Evolutionary conservation across 1,140 invertebrate species (phyloP).

Genomic region (Schmidtea mediterranea): DNA sequence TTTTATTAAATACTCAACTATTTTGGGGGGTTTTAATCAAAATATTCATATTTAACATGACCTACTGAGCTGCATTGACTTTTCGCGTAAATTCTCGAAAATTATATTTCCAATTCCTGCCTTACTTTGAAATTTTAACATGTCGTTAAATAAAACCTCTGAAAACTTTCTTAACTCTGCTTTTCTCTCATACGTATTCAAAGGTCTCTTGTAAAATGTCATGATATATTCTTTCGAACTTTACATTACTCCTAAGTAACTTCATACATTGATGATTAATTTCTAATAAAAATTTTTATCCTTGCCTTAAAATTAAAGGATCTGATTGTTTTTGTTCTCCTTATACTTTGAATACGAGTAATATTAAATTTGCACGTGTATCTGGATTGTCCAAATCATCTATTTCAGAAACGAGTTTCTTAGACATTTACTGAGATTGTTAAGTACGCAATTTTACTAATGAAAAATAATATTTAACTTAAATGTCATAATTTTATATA

Average conservation of each 20-base stretch:
- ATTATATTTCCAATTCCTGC: constrained; percentile 33
- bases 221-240: constrained; percentile 77
- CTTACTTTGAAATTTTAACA: constrained; percentile 5
- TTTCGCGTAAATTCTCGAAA: constrained; percentile 20
- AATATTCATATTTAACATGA: background rate
- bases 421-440: constrained; percentile 63
- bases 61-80: background rate
- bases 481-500: constrained; percentile 93
- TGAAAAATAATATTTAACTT: constrained; percentile 60
- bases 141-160: constrained; percentile 4
- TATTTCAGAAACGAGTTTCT: constrained; percentile 61
- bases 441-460: constrained; percentile 86
- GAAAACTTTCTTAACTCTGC: constrained; percentile 80
- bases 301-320: constrained; percentile 74
- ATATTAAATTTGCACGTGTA: constrained; percentile 52
- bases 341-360: constrained; percentile 76
- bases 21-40: constrained; percentile 4
- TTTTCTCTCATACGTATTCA: constrained; percentile 78
- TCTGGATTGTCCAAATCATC: constrained; percentile 89
- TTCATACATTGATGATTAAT: constrained; percentile 95
- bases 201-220: constrained; percentile 89
- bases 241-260: constrained; percentile 57
- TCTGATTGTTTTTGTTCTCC: constrained; percentile 84
- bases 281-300: constrained; percentile 99
- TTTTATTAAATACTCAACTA: too few species aligned